These are phyloP conservation scores for Myiotriccus ornatus DNA, from an alignment of 2,797 vertebrate genomes.

Conservation along the genomic window DNA sequence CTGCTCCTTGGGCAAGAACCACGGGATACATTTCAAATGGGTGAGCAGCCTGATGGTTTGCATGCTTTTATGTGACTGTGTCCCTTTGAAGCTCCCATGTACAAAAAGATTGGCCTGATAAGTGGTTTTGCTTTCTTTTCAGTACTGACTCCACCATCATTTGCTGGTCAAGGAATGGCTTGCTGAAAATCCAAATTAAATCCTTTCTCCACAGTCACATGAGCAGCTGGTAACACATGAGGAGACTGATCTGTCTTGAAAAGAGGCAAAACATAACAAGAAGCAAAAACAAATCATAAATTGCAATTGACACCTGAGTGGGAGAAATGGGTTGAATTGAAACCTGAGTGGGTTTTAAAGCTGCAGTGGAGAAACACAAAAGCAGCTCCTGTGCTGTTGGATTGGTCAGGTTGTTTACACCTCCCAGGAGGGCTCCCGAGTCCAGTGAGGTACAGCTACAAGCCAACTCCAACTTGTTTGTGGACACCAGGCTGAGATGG, in stretches of 20 bases:
- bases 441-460: background rate
- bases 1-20: conserved; percentile 28
- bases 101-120: conserved; percentile 14
- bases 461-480: background rate
- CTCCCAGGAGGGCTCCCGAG: background rate
- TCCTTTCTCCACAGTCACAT: background rate
- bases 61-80: conserved; percentile 25
- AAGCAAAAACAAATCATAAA: background rate
- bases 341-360: background rate
- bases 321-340: background rate
- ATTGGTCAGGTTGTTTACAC: background rate
- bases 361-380: background rate
- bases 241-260: background rate
- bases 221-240: background rate
- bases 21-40: background rate
- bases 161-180: background rate
- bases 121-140: background rate
- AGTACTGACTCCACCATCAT: background rate
- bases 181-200: background rate
- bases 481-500: background rate
- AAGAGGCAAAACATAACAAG: background rate
- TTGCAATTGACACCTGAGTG: background rate
- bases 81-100: background rate
- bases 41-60: background rate
- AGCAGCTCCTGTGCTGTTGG: background rate